These are phyloP conservation scores for Lordiphosa fenestrarum DNA, from an alignment of 2,888 invertebrate genomes.

Conservation along the genomic window DNA sequence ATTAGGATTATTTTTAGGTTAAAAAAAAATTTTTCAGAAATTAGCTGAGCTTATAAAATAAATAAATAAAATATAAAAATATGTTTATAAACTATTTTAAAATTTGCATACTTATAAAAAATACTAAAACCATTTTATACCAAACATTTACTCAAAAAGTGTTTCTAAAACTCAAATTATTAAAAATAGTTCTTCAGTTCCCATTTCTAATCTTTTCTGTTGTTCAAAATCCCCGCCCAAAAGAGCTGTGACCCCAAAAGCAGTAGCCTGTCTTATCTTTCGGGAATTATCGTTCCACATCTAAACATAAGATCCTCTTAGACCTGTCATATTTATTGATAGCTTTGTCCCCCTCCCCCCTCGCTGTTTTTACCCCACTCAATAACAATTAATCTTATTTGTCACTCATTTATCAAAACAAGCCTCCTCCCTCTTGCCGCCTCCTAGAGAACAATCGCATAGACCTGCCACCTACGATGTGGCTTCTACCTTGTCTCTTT, in stretches of 20 bases:
- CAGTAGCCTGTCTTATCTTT: slow-evolving; percentile 8
- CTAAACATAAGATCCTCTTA: slow-evolving; percentile 61
- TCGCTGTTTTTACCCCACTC: slow-evolving; percentile 11
- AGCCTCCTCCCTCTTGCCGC: slow-evolving; percentile 23
- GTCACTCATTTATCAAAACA: slow-evolving; percentile 66
- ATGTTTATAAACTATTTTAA: no score
- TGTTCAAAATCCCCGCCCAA: background rate
- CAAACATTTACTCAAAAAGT: no score
- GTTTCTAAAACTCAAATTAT: background rate
- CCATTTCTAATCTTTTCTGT: no score
- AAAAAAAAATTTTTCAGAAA: no score
- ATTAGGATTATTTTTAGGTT: no score
- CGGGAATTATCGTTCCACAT: slow-evolving; percentile 12
- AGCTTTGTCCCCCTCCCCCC: slow-evolving; percentile 4
- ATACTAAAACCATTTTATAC: no score
- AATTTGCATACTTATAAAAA: no score
- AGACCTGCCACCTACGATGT: slow-evolving; percentile 26
- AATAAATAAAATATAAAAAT: no score
- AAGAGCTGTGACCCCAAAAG: slow-evolving; percentile 10
- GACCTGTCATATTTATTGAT: slow-evolving; percentile 56
- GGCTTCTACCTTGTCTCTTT: slow-evolving; percentile 10
- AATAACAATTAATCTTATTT: slow-evolving; percentile 75
- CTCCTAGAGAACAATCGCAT: slow-evolving; percentile 25
- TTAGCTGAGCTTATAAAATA: no score
- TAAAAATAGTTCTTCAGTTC: background rate